Evolutionary conservation across 92 coral and sea anemone genomes (phyloP).

Genomic region (Palythoa grandis): DNA sequence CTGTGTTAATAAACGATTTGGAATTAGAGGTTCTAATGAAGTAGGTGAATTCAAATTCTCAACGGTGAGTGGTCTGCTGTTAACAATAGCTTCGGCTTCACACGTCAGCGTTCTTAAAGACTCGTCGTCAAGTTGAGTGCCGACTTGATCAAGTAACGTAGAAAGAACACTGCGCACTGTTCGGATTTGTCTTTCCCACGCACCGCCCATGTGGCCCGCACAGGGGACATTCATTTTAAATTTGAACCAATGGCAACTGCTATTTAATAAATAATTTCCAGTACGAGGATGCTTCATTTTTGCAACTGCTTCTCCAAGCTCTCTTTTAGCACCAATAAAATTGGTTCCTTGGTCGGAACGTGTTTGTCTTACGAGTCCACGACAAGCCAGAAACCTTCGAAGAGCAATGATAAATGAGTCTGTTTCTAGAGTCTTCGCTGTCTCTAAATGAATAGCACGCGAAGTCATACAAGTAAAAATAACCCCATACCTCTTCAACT

Average conservation of each 20-base stretch:
- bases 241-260: constrained; percentile 13
- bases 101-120: not conserved
- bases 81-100: not conserved
- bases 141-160: not conserved
- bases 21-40: constrained; percentile 18
- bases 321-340: constrained; percentile 26
- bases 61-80: constrained; percentile 25
- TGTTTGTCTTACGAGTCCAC: constrained; percentile 16
- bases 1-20: constrained; percentile 14
- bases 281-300: constrained; percentile 21
- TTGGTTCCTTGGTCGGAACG: constrained; percentile 38
- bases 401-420: constrained; percentile 41
- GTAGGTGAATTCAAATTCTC: not conserved
- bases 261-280: not conserved
- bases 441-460: constrained; percentile 31
- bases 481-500: constrained; percentile 34
- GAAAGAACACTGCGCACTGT: constrained; percentile 33
- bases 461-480: too few species aligned
- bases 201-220: not conserved
- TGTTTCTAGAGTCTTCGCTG: constrained; percentile 11
- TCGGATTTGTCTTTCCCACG: constrained; percentile 23
- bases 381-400: constrained; percentile 6
- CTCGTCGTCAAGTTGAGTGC: constrained; percentile 31
- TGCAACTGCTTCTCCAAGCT: constrained; percentile 23
- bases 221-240: not conserved